Conservation (phyloP, 2,113 vertebrate species). For the Centrocercus urophasianus region DNA sequence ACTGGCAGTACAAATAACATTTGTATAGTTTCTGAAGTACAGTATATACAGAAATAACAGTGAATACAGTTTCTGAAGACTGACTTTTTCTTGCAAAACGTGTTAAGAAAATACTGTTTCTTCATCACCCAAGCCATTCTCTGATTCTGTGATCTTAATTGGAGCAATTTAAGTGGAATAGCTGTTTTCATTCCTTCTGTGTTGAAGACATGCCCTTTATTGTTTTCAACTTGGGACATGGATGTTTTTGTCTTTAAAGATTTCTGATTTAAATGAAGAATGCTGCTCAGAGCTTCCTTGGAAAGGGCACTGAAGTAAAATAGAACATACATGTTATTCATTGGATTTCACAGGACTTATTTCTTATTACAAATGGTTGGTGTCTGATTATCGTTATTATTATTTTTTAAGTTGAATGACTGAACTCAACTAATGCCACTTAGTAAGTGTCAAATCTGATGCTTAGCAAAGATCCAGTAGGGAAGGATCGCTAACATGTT, state of each 20-base stretch:
- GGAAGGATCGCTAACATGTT: not conserved
- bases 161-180: not conserved
- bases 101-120: not conserved
- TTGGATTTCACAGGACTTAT: not conserved
- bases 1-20: not conserved
- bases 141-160: not conserved
- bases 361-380: not conserved
- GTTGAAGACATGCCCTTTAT: not conserved
- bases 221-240: not conserved
- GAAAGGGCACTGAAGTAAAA: not conserved
- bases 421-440: not conserved
- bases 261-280: not conserved
- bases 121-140: not conserved
- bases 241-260: not conserved
- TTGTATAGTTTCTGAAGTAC: not conserved
- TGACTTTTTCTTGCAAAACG: not conserved
- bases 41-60: no score
- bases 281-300: not conserved
- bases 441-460: not conserved
- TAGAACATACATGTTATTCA: not conserved
- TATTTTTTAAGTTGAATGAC: not conserved
- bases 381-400: not conserved
- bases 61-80: not conserved
- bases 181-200: not conserved
- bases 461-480: not conserved